Evolutionary conservation across 2,888 invertebrate genomes (phyloP).

Genomic region (Sarcophaga carnaria): DNA sequence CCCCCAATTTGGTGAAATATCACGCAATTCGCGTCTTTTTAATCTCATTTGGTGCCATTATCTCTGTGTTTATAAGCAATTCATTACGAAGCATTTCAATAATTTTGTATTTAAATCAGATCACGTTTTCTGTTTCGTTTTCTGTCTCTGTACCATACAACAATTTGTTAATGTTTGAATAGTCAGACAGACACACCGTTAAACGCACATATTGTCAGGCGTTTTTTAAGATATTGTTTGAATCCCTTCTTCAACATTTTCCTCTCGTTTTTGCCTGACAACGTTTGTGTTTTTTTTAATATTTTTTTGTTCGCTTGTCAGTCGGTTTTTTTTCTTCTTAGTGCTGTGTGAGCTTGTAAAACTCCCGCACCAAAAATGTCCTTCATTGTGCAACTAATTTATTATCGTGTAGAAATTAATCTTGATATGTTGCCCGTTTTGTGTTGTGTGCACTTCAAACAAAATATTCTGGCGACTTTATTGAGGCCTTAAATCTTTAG

Average conservation of each 20-base stretch:
- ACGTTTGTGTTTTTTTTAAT: slow-evolving; percentile 23
- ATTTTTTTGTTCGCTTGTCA: slow-evolving; percentile 14
- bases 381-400: slow-evolving; percentile 68
- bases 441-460: slow-evolving; percentile 22
- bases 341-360: slow-evolving; percentile 15
- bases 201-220: neutral
- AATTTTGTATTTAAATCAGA: slow-evolving; percentile 65
- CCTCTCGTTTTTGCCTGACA: neutral
- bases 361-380: slow-evolving; percentile 63
- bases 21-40: slow-evolving; percentile 39
- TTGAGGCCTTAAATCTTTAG: slow-evolving; percentile 57
- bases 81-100: slow-evolving; percentile 65
- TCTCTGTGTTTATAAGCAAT: slow-evolving; percentile 61
- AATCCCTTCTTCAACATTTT: slow-evolving; percentile 6
- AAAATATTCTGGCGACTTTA: slow-evolving; percentile 65
- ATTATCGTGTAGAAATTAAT: slow-evolving; percentile 71
- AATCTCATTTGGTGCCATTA: slow-evolving; percentile 58
- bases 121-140: slow-evolving; percentile 61
- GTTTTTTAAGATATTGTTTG: slow-evolving; percentile 11
- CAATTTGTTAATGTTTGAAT: slow-evolving; percentile 13
- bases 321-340: slow-evolving; percentile 31
- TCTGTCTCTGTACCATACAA: neutral
- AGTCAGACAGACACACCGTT: neutral
- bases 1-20: slow-evolving; percentile 5
- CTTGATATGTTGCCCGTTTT: slow-evolving; percentile 70